A percentile compares a stretch with the other conserved stretches of the same genome.
phyloP scores from a whole-genome alignment of 2,113 vertebrate genomes.

The Ivindomyrus marchei region DNA sequence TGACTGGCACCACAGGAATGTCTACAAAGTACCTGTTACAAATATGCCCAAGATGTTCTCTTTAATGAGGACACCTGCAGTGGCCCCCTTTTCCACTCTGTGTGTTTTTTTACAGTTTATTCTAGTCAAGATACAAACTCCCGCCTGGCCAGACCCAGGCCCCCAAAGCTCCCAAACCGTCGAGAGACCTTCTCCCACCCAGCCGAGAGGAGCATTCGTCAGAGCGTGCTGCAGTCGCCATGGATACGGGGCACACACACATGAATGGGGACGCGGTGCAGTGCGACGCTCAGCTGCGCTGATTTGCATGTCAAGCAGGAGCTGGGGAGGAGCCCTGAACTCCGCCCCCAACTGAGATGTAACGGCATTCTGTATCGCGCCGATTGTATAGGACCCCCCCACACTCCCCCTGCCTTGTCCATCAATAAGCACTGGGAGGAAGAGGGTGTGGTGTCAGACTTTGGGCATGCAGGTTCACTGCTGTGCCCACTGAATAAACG shows the following conservation, averaged over 20 bases:
- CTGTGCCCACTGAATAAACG: slow-evolving; percentile 50
- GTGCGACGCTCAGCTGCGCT: slow-evolving; percentile 38
- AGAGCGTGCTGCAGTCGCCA: slow-evolving; percentile 33
- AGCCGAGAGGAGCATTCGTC: slow-evolving; percentile 18
- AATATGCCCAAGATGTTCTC: background rate
- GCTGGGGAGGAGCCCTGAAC: slow-evolving; percentile 39
- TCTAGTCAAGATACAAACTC: background rate
- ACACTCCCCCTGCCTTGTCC: slow-evolving; percentile 44
- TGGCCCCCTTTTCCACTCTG: background rate
- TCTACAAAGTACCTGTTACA: background rate
- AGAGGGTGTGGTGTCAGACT: slow-evolving; percentile 45
- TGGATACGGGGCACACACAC: slow-evolving; percentile 33
- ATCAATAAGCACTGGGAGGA: slow-evolving; percentile 26
- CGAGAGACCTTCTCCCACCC: background rate
- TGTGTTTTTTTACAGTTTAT: background rate
- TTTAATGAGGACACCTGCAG: slow-evolving; percentile 27
- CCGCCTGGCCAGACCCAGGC: background rate
- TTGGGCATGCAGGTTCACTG: slow-evolving; percentile 52
- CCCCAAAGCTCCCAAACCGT: background rate
- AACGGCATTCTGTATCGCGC: slow-evolving; percentile 48
- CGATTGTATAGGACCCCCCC: slow-evolving; percentile 52
- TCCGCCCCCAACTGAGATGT: slow-evolving; percentile 39
- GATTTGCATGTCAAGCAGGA: slow-evolving; percentile 55
- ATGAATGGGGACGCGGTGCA: slow-evolving; percentile 30
- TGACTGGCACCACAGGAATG: background rate